Evolutionary conservation across 1,140 invertebrate species (phyloP), one percentile per base, ranked within the genome.

Genomic region (Orius insidiosus): DNA sequence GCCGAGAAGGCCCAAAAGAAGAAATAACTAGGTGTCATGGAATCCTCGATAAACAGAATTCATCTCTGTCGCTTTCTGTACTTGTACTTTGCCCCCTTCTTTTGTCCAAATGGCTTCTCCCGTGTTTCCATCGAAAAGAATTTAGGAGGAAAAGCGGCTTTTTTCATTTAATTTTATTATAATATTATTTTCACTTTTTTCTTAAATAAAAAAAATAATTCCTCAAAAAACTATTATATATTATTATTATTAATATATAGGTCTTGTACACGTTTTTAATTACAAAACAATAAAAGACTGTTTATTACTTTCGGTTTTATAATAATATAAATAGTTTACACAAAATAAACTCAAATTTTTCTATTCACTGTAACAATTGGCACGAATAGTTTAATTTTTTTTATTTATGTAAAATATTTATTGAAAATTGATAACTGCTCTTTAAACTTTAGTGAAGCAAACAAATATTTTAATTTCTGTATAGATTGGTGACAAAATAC

Each of bases 1-100:
- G 92, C 89, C 60, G 86, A 93, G 70, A 95, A 95, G 74, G 90
- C 88, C 63, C 77, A 82, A 64, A 90, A 89, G 78, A 90, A 90
- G 76, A 89, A 88, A 85, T 89, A 88, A 88, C 83, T 80, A 82
- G 75, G 65, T 68, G 64, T 66, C 63, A 63, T 60, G 49, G 49
- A 47, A 47, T 15, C 32, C 18, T 30, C 18, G 32, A 13, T 50
- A 15, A 35, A 16, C 40, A 43, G 71, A 70, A 68, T 71, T 69
- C 59, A 60, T 62, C 59, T 59, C 56, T 56, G 54, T 50, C 58
- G 60, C 50, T 53, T 57, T 50, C 52, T 54, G 47, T 55, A 40
- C 50, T 51, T 45, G 47, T 55, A 40, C 50, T 51, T 45, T 55
- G 53, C 52, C 67, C 64, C 59, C 61, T 66, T 53, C 67, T 62